phyloP scores from a whole-genome alignment of 2,888 invertebrate species.

The Cheilosia pagana region DNA sequence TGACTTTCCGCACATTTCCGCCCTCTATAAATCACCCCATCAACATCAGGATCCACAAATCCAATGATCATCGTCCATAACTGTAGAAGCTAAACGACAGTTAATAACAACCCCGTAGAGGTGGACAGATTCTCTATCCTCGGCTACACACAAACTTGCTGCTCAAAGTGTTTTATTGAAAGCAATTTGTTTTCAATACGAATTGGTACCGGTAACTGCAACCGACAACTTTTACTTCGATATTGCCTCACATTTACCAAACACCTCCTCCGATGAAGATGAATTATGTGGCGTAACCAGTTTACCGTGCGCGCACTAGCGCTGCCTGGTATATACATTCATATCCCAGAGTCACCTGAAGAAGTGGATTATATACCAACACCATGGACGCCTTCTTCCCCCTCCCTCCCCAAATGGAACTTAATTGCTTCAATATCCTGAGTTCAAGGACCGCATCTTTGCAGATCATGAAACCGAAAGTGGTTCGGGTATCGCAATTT shows the following conservation, averaged over 20 bases:
- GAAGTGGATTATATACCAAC: neutral
- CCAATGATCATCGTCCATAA: too few relatives aligned
- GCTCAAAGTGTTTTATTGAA: conserved; percentile 16
- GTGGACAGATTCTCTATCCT: neutral
- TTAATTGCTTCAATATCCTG: conserved; percentile 51
- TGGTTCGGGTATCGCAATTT: conserved; percentile 36
- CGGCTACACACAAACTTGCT: neutral
- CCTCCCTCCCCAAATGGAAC: neutral
- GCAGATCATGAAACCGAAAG: conserved; percentile 45
- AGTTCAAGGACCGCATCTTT: conserved; percentile 51
- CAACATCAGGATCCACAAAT: too few relatives aligned
- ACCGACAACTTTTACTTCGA: conserved; percentile 54
- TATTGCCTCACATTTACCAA: conserved; percentile 33
- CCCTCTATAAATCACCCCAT: too few relatives aligned
- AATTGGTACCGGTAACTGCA: conserved; percentile 30
- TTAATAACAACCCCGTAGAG: conserved; percentile 2
- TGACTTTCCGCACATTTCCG: too few relatives aligned
- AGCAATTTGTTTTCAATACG: conserved; percentile 29
- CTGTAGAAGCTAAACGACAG: neutral
- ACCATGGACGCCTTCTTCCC: neutral
- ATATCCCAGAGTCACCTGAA: neutral
- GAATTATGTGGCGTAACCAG: conserved; percentile 33
- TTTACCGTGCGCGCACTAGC: conserved; percentile 2
- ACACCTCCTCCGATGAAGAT: conserved; percentile 18
- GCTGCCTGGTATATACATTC: neutral